Conservation (phyloP, 2,888 invertebrate species). For the Acanthosoma haemorrhoidale region DNA sequence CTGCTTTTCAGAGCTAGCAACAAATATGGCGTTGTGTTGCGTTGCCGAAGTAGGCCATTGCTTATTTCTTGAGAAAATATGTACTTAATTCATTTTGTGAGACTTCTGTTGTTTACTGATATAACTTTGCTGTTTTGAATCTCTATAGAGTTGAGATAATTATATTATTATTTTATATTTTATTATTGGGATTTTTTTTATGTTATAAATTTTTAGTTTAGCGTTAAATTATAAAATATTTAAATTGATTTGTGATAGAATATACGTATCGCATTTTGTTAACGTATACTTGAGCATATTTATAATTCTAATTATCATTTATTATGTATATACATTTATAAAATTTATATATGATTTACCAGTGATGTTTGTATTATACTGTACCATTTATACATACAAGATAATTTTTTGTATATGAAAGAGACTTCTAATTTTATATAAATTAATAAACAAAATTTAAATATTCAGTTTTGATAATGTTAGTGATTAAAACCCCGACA, state of each 20-base stretch:
- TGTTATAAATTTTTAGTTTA: background rate
- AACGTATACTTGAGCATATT: background rate
- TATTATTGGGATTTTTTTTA: no score
- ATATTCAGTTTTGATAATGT: no score
- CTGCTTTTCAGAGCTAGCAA: background rate
- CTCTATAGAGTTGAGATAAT: background rate
- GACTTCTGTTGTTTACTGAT: background rate
- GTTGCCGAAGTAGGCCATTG: background rate
- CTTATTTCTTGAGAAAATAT: background rate
- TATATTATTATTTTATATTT: background rate
- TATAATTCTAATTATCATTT: background rate
- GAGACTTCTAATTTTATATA: background rate
- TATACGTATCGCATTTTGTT: background rate
- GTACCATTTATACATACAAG: background rate
- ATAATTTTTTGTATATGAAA: background rate
- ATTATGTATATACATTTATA: background rate
- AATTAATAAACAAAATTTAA: no score
- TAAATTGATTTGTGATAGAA: background rate
- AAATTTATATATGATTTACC: background rate
- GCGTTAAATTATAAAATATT: background rate
- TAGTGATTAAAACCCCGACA: no score
- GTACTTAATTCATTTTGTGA: background rate
- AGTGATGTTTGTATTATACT: background rate
- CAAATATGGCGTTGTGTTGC: background rate
- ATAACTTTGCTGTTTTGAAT: background rate